Conservation (phyloP, 2,888 invertebrate genomes). For the Leucophora obtusa region DNA sequence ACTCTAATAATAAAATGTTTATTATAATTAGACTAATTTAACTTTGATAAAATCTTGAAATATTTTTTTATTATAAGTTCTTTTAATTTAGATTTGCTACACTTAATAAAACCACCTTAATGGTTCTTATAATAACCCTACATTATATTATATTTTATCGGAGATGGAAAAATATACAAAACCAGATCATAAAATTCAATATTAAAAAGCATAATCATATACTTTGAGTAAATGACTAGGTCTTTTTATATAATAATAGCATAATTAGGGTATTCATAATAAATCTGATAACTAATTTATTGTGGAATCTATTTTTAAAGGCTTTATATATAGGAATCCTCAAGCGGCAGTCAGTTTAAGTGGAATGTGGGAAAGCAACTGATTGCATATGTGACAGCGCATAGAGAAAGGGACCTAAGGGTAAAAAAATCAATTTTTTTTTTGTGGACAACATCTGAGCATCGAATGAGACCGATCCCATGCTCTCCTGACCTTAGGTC, state of each 20-base stretch:
- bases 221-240: slow-evolving; percentile 18
- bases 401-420: no score
- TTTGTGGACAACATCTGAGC: no score
- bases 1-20: slow-evolving; percentile 34
- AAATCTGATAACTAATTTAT: no score
- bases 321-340: no score
- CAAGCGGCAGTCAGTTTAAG: no score
- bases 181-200: slow-evolving; percentile 35
- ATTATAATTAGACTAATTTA: slow-evolving; percentile 27
- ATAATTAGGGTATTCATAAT: not conserved
- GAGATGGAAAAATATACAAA: not conserved
- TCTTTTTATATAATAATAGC: not conserved
- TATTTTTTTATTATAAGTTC: slow-evolving; percentile 31
- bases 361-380: no score
- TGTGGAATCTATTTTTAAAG: no score
- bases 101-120: not conserved
- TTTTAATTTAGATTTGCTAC: slow-evolving; percentile 13
- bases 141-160: not conserved
- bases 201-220: slow-evolving; percentile 43
- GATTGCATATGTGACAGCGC: no score
- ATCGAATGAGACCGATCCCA: no score
- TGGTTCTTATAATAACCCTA: slow-evolving; percentile 6
- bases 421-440: no score
- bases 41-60: slow-evolving; percentile 11
- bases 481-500: no score